Conservation (phyloP, 1,140 invertebrate genomes). For the Colletes gigas region DNA sequence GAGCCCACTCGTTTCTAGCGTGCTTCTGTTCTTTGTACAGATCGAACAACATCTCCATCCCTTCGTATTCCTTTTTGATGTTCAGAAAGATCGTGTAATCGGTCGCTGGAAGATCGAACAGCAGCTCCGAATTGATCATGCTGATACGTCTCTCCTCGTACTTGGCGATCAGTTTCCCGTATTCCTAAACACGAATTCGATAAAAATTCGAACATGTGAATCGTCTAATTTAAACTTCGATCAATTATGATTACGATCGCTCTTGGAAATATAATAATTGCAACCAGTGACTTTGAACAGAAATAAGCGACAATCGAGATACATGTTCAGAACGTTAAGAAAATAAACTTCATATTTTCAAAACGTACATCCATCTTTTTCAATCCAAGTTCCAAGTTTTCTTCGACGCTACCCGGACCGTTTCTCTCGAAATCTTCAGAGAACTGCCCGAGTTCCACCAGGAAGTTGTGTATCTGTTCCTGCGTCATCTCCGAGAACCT, state of each 20-base stretch:
- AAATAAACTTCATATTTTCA: neutral
- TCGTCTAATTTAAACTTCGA: too few species aligned
- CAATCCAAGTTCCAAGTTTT: conserved; percentile 88
- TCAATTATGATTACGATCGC: too few species aligned
- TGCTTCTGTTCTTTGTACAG: conserved; percentile 90
- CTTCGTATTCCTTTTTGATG: conserved; percentile 87
- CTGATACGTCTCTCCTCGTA: conserved; percentile 86
- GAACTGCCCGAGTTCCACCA: conserved; percentile 85
- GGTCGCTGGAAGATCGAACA: conserved; percentile 92
- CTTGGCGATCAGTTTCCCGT: conserved; percentile 84
- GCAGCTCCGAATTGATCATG: conserved; percentile 89
- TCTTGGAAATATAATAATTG: too few species aligned
- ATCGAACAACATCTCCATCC: conserved; percentile 88
- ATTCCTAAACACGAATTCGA: conserved; percentile 81
- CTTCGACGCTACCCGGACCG: conserved; percentile 89
- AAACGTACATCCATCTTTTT: conserved; percentile 84
- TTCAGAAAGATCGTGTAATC: conserved; percentile 89
- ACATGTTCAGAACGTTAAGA: too few species aligned
- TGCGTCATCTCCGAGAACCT: conserved; percentile 90
- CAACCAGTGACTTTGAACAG: too few species aligned
- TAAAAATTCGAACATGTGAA: too few species aligned
- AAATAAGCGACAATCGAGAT: too few species aligned
- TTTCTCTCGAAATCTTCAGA: conserved; percentile 86
- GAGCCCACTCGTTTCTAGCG: conserved; percentile 89
- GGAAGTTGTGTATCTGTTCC: conserved; percentile 88